A percentile compares a stretch with the other conserved stretches of the same genome.
These are phyloP conservation scores for Sepiola atlantica DNA, from an alignment of 2,888 invertebrate species.

Conservation along the genomic window DNA sequence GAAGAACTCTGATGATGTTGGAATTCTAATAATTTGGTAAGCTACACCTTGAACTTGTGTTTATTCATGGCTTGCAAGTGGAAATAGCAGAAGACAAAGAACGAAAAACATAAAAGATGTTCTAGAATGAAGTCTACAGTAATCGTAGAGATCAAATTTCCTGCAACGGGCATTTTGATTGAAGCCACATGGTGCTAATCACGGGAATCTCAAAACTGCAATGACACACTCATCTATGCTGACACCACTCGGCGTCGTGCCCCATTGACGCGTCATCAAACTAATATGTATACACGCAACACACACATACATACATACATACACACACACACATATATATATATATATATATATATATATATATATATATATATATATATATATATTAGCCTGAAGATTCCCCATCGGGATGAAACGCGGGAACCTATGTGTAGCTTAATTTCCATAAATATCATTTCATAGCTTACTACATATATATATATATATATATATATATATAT, in stretches of 20 bases:
- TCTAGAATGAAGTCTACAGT: background rate
- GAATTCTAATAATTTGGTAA: conserved; percentile 5
- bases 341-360: background rate
- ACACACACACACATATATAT: too few relatives aligned
- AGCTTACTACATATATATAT: too few relatives aligned
- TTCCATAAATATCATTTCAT: too few relatives aligned
- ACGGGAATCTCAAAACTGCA: background rate
- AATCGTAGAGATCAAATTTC: background rate
- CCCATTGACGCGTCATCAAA: background rate
- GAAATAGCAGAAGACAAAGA: background rate
- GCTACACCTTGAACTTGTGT: background rate
- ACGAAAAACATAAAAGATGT: background rate
- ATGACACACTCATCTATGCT: background rate
- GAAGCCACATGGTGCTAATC: background rate
- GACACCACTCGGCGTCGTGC: background rate
- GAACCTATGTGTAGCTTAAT: too few relatives aligned
- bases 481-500: background rate
- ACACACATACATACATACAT: too few relatives aligned
- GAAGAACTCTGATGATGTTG: background rate
- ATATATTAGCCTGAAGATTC: too few relatives aligned
- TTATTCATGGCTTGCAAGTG: background rate
- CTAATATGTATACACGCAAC: background rate
- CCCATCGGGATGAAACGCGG: too few relatives aligned
- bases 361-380: background rate
- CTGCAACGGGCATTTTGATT: background rate